Conservation (phyloP, 2,113 vertebrate species). For the Thryonomys swinderianus region DNA sequence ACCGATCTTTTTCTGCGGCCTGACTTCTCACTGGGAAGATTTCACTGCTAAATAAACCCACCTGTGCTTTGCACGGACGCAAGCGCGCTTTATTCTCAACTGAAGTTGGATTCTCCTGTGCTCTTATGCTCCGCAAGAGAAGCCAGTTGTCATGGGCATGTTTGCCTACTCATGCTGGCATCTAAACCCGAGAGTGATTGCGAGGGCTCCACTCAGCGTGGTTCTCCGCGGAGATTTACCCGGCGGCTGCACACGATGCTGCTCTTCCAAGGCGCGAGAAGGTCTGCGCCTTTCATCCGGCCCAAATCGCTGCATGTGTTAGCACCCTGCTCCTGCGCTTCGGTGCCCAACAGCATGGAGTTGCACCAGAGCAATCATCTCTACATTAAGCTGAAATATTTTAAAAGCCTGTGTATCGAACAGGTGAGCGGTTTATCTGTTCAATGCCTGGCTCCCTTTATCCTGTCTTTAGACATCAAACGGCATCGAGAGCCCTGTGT, state of each 20-base stretch:
- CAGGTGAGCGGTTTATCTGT: not conserved
- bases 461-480: not conserved
- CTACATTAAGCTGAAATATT: conserved; percentile 40
- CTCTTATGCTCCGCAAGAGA: not conserved
- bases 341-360: not conserved
- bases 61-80: conserved; percentile 22
- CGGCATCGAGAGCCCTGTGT: not conserved
- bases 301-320: not conserved
- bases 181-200: conserved; percentile 22
- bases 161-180: conserved; percentile 30
- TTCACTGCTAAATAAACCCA: conserved; percentile 47
- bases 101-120: not conserved
- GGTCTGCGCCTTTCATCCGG: not conserved
- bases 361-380: not conserved
- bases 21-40: conserved; percentile 37
- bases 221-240: not conserved
- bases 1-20: not conserved
- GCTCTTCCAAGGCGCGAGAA: not conserved
- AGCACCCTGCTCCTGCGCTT: not conserved
- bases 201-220: not conserved
- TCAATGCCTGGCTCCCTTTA: not conserved
- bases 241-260: not conserved
- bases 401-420: not conserved
- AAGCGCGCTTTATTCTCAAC: conserved; percentile 3
- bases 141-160: not conserved